These are phyloP conservation scores for Anthopleura xanthogrammica DNA, from an alignment of 92 coral and sea anemone genomes.

Conservation along the genomic window DNA sequence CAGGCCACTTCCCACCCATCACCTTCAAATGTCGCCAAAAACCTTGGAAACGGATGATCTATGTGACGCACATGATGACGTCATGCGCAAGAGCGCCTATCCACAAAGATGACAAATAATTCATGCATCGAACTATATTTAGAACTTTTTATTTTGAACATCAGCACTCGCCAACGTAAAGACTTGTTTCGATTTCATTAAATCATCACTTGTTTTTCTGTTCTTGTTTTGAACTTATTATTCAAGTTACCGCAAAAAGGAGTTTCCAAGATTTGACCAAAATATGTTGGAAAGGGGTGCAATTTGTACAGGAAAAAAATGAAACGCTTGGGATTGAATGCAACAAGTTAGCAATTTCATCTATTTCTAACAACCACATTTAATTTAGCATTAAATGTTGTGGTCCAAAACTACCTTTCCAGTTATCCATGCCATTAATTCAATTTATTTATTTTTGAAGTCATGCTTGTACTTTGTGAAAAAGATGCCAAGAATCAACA, in stretches of 20 bases:
- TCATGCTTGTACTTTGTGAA: neutral
- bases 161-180: conserved; percentile 1
- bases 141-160: neutral
- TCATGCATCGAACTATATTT: neutral
- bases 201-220: neutral
- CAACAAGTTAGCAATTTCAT: too few relatives aligned
- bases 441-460: neutral
- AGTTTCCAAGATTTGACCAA: too few relatives aligned
- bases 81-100: neutral
- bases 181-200: neutral
- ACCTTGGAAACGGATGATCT: too few relatives aligned
- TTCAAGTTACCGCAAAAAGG: neutral
- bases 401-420: too few relatives aligned
- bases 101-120: neutral
- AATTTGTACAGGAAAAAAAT: too few relatives aligned
- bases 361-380: too few relatives aligned
- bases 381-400: too few relatives aligned
- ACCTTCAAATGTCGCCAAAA: too few relatives aligned
- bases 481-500: neutral
- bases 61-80: neutral
- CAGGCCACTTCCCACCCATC: too few relatives aligned
- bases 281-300: too few relatives aligned
- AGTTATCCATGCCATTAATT: neutral
- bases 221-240: neutral
- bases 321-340: too few relatives aligned